Percentiles rank a stretch among this genome's conserved stretches.
phyloP scores from a whole-genome alignment of 2,797 vertebrate species.

The Lutjanus campechanus region DNA sequence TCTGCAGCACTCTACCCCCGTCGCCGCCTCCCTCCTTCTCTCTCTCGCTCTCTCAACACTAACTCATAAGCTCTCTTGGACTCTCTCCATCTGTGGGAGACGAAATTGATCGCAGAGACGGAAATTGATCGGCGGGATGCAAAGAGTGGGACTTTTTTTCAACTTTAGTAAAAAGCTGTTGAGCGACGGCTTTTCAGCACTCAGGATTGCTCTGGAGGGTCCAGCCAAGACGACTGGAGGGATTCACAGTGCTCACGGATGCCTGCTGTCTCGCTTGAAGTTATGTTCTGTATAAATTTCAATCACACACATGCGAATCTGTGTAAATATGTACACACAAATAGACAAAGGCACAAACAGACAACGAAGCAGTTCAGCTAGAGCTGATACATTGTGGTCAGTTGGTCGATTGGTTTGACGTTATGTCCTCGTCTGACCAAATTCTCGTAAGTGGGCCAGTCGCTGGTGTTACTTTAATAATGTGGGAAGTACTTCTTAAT shows the following conservation, averaged over 20 bases:
- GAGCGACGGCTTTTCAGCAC: constrained; percentile 35
- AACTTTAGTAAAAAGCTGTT: constrained; percentile 50
- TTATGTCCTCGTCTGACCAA: too few species aligned
- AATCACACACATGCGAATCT: not conserved
- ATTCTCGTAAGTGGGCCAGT: too few species aligned
- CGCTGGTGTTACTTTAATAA: too few species aligned
- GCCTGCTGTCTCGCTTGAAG: constrained; percentile 27
- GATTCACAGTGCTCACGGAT: constrained; percentile 5
- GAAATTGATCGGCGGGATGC: constrained; percentile 57
- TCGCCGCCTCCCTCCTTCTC: not conserved
- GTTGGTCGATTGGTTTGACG: too few species aligned
- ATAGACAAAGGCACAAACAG: too few species aligned
- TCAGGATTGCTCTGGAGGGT: constrained; percentile 26
- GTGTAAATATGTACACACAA: too few species aligned
- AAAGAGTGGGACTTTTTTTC: constrained; percentile 28
- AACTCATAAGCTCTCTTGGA: constrained; percentile 40
- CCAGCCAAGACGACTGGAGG: not conserved
- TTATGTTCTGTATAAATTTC: constrained; percentile 16
- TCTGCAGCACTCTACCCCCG: not conserved
- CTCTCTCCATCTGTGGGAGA: constrained; percentile 53
- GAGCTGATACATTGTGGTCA: too few species aligned
- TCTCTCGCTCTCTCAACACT: constrained; percentile 14
- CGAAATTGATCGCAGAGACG: constrained; percentile 47
- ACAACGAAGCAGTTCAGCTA: too few species aligned
- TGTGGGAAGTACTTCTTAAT: too few species aligned